These are phyloP conservation scores for Automeris io DNA, from an alignment of 2,888 invertebrate species.

Conservation along the genomic window DNA sequence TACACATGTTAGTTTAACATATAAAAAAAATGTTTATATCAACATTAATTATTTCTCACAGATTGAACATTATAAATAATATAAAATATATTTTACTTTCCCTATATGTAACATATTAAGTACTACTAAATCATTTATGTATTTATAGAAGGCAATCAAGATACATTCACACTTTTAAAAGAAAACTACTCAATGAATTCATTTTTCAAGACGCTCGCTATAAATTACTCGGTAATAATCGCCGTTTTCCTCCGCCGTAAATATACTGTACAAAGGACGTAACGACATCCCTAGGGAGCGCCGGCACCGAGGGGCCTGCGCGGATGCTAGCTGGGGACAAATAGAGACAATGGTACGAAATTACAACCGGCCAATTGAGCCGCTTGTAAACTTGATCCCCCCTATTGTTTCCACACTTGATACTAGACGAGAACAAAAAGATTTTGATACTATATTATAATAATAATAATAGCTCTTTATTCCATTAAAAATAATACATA, in stretches of 20 bases:
- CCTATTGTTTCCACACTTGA: conserved; percentile 71
- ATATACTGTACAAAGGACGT: conserved; percentile 55
- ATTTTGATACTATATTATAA: conserved; percentile 40
- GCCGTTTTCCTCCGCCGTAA: conserved; percentile 41
- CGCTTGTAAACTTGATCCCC: conserved; percentile 67
- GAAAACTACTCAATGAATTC: conserved; percentile 9
- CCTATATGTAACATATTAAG: too few species aligned
- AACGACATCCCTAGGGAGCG: conserved; percentile 50
- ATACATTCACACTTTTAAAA: neutral
- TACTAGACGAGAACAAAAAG: conserved; percentile 18
- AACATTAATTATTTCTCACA: too few species aligned
- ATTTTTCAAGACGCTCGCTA: conserved; percentile 18
- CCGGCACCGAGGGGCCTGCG: conserved; percentile 24
- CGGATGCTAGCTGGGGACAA: conserved; percentile 38
- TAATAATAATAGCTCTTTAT: too few species aligned
- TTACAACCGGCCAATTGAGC: conserved; percentile 75
- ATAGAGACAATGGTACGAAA: conserved; percentile 70
- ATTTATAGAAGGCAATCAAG: too few species aligned
- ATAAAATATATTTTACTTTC: too few species aligned
- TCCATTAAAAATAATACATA: too few species aligned
- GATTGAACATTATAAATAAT: too few species aligned
- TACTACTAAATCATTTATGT: too few species aligned
- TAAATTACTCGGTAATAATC: conserved; percentile 44
- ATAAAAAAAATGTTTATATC: too few species aligned
- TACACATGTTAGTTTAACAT: too few species aligned